Conservation (phyloP, 2,113 vertebrate genomes). For the Setophaga kirtlandii region DNA sequence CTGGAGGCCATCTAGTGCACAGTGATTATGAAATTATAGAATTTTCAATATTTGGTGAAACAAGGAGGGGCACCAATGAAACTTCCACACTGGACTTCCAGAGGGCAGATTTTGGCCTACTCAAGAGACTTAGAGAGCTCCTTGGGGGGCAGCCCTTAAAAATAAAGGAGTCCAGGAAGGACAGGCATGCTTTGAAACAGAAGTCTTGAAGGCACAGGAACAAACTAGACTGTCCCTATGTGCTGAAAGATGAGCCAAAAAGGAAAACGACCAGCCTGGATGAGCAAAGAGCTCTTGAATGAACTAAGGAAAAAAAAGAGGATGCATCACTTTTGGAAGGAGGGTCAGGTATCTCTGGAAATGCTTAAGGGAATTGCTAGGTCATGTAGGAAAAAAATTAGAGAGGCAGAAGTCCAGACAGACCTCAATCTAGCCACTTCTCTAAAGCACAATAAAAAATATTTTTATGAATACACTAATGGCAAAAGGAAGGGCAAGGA, state of each 20-base stretch:
- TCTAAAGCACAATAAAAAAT: background rate
- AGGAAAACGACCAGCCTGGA: background rate
- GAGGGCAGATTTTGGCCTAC: background rate
- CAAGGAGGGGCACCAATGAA: background rate
- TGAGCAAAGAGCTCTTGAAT: background rate
- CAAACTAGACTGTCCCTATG: background rate
- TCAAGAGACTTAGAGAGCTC: background rate
- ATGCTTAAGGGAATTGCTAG: background rate
- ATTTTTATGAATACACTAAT: background rate
- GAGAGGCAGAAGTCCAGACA: background rate
- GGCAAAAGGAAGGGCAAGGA: background rate
- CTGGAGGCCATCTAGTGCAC: background rate
- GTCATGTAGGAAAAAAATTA: background rate
- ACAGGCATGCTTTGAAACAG: background rate
- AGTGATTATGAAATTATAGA: background rate
- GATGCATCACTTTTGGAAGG: background rate
- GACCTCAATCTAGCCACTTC: background rate
- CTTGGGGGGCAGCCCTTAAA: background rate
- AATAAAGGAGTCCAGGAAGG: background rate
- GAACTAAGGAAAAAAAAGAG: background rate
- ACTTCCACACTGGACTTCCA: background rate
- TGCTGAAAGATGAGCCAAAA: background rate
- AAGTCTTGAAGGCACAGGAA: background rate
- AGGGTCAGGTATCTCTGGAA: background rate
- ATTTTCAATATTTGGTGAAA: background rate